phyloP scores from a whole-genome alignment of 2,113 vertebrate genomes.

The Elaphurus davidianus region DNA sequence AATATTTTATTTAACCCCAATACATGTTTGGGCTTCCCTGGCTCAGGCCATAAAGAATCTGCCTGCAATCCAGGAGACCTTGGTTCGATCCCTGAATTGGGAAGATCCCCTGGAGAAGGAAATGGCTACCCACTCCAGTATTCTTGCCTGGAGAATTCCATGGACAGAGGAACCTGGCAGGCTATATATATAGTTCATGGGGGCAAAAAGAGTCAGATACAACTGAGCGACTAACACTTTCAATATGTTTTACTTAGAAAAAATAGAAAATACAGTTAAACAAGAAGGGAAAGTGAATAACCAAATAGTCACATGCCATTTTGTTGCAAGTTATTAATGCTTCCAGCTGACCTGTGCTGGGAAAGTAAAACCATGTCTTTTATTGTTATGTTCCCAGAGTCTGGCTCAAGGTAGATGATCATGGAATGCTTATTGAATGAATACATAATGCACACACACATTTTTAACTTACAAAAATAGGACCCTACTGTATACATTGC shows the following conservation, averaged over 20 bases:
- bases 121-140: not conserved
- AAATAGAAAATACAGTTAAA: not conserved
- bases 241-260: not conserved
- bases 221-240: not conserved
- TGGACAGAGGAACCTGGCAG: not conserved
- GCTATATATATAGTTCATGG: not conserved
- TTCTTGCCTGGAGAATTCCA: not conserved
- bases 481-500: not conserved
- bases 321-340: not conserved
- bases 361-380: not conserved
- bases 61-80: not conserved
- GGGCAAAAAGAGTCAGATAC: not conserved
- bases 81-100: not conserved
- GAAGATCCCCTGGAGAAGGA: not conserved
- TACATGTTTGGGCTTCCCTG: not conserved
- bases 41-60: not conserved
- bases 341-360: not conserved
- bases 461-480: slow-evolving; percentile 49
- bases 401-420: not conserved
- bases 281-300: not conserved
- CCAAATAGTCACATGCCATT: not conserved
- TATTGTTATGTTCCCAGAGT: not conserved
- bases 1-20: not conserved
- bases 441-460: not conserved
- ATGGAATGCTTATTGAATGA: not conserved